Conservation (phyloP, 2,797 vertebrate genomes). For the Spea hammondii region DNA sequence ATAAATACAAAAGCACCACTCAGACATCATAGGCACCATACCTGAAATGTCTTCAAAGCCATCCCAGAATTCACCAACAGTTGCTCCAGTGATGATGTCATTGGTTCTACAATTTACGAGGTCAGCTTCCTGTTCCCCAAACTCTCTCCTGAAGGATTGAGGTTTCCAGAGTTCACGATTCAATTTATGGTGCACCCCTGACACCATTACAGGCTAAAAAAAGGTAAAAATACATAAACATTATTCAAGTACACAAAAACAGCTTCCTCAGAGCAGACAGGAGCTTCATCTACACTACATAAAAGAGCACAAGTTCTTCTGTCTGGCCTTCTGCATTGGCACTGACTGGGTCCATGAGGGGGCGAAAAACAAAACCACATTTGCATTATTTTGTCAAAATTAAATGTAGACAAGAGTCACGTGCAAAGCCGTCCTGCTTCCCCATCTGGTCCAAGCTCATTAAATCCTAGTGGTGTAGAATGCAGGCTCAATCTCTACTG, state of each 20-base stretch:
- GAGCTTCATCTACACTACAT: too few relatives aligned
- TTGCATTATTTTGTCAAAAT: too few relatives aligned
- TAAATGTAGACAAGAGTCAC: too few relatives aligned
- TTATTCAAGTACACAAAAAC: background rate
- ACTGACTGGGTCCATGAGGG: too few relatives aligned
- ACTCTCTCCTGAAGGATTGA: constrained; percentile 72
- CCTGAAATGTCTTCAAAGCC: constrained; percentile 77
- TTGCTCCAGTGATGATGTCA: constrained; percentile 74
- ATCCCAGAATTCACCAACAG: constrained; percentile 77
- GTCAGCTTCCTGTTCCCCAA: constrained; percentile 75
- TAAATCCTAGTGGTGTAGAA: too few relatives aligned
- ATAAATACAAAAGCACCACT: too few relatives aligned
- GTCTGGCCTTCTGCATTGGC: too few relatives aligned
- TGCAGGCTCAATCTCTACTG: too few relatives aligned
- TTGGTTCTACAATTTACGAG: constrained; percentile 76
- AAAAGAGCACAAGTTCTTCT: too few relatives aligned
- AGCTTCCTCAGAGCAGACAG: background rate
- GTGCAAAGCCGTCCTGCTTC: too few relatives aligned
- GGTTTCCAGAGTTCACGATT: constrained; percentile 74
- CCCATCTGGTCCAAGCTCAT: too few relatives aligned
- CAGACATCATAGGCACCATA: constrained; percentile 54
- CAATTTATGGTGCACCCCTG: constrained; percentile 72
- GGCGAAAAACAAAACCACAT: too few relatives aligned
- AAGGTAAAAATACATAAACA: background rate
- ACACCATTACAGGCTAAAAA: constrained; percentile 75